Base-by-base conservation (phyloP, 2,888 invertebrate genomes). In the Acanthococcus lagerstroemiae region DNA sequence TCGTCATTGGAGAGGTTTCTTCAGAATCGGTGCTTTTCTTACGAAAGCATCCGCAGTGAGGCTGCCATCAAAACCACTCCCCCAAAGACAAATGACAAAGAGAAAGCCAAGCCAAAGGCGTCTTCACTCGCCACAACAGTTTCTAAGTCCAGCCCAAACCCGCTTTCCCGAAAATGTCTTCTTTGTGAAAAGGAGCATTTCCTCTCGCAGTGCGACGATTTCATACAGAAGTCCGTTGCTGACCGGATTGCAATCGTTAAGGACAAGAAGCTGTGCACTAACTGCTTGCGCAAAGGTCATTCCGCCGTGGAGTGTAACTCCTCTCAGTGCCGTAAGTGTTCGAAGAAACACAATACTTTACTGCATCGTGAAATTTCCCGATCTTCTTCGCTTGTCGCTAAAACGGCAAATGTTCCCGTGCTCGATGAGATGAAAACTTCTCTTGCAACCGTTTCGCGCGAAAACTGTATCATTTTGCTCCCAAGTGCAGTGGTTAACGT, bases 401-500 rank as follows among this genome's bases (percentile, higher is more conserved):
- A 6, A 48, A 7, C 21, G 7, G 22, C 57, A 19, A 15, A 15
- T n/a, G 27, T 6, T 27, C 7, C 27, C 26, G 55, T n/a, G 48
- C 17, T 48, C 48, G 6, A 5, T 5, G 5, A 27, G 25, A 27
- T 4, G 7, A 44, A 37, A 21, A 19, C 44, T 44, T 26, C 56
- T 25, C 27, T 55, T 7, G 6, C 30, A 4, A n/a, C 22, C 3
- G 4, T 24, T 3, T 4, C 44, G 3, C 21, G 21, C 6, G 44
- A 37, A n/a, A 26, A 7, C 3, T 19, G 27, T 4, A 17, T 25
- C 19, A 45, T 61, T 4, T 22, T 52, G 6, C 19, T 61, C 9
- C 52, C 61, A 21, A 50, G 45, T 9, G 61, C 61, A n/a, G 52
- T 61, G 2, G 37, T 61, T 1, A 26, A 52, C 15, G 50, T 50